Conservation (phyloP, 1,140 invertebrate species). For the Apis florea region DNA sequence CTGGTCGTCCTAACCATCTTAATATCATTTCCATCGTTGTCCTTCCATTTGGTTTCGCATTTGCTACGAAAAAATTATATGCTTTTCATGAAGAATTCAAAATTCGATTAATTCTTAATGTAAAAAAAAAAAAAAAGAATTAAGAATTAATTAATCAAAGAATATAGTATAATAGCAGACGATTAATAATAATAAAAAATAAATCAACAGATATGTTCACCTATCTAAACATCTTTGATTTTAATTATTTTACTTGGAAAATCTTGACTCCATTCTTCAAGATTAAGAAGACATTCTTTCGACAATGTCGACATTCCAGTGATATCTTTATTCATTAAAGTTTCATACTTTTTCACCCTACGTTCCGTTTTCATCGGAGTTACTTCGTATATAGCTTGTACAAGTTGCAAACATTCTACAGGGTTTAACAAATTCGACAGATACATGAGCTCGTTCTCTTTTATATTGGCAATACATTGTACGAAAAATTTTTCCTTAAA, state of each 20-base stretch:
- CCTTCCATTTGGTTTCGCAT: background rate
- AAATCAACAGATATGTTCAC: no score
- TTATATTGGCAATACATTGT: slow-evolving; percentile 1
- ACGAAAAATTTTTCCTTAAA: slow-evolving; percentile 10
- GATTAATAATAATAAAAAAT: no score
- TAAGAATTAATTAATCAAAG: no score
- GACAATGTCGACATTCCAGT: background rate
- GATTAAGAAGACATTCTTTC: slow-evolving; percentile 18
- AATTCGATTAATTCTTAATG: background rate
- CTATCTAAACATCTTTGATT: background rate
- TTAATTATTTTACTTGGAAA: slow-evolving; percentile 23
- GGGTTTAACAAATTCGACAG: slow-evolving; percentile 15
- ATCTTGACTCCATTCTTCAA: slow-evolving; percentile 29
- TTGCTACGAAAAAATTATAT: background rate
- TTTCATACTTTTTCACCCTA: background rate
- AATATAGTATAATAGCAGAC: no score
- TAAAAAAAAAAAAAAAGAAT: no score
- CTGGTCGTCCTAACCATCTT: slow-evolving; percentile 25
- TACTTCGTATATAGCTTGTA: slow-evolving; percentile 17
- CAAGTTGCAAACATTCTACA: slow-evolving; percentile 11
- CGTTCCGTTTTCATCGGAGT: background rate
- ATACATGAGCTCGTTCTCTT: slow-evolving; percentile 16
- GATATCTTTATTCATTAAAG: background rate
- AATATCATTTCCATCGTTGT: slow-evolving; percentile 20
- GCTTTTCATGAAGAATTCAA: background rate